Conservation (phyloP, 2,888 invertebrate genomes). For the Agrochola circellaris region DNA sequence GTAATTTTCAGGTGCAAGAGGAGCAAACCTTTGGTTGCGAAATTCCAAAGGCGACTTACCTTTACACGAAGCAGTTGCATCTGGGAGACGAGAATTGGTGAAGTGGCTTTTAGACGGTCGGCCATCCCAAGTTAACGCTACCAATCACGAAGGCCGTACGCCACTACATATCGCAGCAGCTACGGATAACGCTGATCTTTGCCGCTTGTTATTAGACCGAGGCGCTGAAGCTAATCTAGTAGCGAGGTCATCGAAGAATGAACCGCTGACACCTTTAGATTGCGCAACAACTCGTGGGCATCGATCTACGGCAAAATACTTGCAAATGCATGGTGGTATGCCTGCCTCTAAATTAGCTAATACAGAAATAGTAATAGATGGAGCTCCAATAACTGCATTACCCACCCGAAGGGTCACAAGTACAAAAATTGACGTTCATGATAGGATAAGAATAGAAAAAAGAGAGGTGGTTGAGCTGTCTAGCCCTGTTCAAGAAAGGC, state of each 20-base stretch:
- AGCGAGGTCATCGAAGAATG: slow-evolving; percentile 95
- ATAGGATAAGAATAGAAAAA: slow-evolving; percentile 89
- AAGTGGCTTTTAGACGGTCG: slow-evolving; percentile 96
- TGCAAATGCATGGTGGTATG: slow-evolving; percentile 97
- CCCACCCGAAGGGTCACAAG: slow-evolving; percentile 88
- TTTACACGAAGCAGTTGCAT: slow-evolving; percentile 98
- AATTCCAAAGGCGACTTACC: slow-evolving; percentile 98
- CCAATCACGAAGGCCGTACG: slow-evolving; percentile 98
- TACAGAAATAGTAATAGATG: slow-evolving; percentile 86
- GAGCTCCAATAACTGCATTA: slow-evolving; percentile 84
- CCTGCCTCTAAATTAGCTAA: slow-evolving; percentile 93
- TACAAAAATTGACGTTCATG: slow-evolving; percentile 88
- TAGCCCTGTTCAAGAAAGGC: slow-evolving; percentile 82
- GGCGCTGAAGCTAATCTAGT: slow-evolving; percentile 96
- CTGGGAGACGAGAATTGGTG: slow-evolving; percentile 96
- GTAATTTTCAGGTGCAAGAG: slow-evolving; percentile 85
- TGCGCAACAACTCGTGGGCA: slow-evolving; percentile 96
- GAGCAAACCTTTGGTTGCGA: slow-evolving; percentile 97
- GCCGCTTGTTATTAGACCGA: slow-evolving; percentile 95
- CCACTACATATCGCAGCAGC: slow-evolving; percentile 98
- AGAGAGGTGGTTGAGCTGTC: slow-evolving; percentile 88
- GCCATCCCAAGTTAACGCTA: slow-evolving; percentile 95
- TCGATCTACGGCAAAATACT: slow-evolving; percentile 97
- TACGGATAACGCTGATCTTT: slow-evolving; percentile 98
- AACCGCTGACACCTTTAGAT: slow-evolving; percentile 97